Evolutionary conservation across 2,797 vertebrate species (phyloP), one percentile per base, ranked within the genome.

Genomic region (Bryconaethiops microstoma): DNA sequence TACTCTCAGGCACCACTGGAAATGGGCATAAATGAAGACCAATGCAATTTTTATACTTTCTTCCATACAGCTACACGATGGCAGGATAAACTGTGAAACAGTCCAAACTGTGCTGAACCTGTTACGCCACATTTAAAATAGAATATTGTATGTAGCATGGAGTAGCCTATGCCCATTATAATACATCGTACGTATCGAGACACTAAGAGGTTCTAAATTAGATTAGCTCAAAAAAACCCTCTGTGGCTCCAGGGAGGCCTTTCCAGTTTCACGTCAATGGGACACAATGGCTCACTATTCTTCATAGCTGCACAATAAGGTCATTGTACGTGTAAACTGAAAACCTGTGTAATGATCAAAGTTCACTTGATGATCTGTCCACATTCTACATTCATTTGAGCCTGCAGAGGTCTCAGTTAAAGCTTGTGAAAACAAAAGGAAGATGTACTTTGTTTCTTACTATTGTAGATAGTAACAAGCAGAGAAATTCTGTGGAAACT

Each of bases 1-100:
- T 35, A 25, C n/a, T 50, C 19, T 16, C 1, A 25, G 45, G 45
- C 68, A 25, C 1, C 45, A 70, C 19, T 25, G 17, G 40, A 21
- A 12, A 42, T 68, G 50, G 48, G 59, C 35, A 81, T 55, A 25
- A 4, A 68, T 21, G 12, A 25, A 42, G 29, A 52, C 13, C 0
- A 19, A 72, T 0, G 2, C n/a, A 45, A 64, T 57, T 68, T 62
- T 39, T 42, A 4, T 12, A 40, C 35, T 60, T 35, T 57, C 19
- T 71, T 35, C 65, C 39, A 76, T 76, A 72, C 39, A 79, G 57
- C 55, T 57, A 63, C 55, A 68, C 76, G 19, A 67, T 52, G 48
- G 40, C 12, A 55, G 63, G 63, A 63, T 67, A 45, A 80, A n/a
- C n/a, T 14, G 10, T 7, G 55, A 50, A 39, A 50, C 12, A 50